Conservation (phyloP, 1,140 invertebrate species). For the Calliphora vicina region DNA sequence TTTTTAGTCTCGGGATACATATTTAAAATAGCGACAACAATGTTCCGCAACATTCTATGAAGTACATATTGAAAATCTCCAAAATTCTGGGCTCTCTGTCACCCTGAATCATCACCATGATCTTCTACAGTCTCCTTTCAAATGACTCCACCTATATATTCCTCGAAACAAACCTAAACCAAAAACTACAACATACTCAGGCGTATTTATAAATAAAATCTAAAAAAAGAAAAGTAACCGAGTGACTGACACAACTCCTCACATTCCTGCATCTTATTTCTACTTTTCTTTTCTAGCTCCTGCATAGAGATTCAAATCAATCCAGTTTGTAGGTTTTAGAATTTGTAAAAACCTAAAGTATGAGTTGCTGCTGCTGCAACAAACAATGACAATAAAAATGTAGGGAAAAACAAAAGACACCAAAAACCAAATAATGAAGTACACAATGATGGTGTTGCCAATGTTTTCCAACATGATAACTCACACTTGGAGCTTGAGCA, state of each 20-base stretch:
- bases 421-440: constrained; percentile 24
- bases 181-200: not conserved
- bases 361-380: not conserved
- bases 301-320: no score
- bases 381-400: constrained; percentile 10
- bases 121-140: not conserved
- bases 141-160: not conserved
- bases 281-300: no score
- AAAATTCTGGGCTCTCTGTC: no score
- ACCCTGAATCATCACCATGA: no score
- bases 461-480: constrained; percentile 19
- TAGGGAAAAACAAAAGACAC: not conserved
- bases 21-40: no score
- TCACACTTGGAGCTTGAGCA: not conserved
- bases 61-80: no score
- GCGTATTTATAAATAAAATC: not conserved
- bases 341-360: not conserved
- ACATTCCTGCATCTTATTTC: not conserved
- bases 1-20: no score
- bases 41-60: no score
- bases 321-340: not conserved
- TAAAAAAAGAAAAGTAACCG: not conserved
- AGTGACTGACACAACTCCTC: not conserved
- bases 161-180: not conserved
- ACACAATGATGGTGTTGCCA: constrained; percentile 27